Base-by-base conservation (phyloP, 2,113 vertebrate genomes). In the Acanthisitta chloris region DNA sequence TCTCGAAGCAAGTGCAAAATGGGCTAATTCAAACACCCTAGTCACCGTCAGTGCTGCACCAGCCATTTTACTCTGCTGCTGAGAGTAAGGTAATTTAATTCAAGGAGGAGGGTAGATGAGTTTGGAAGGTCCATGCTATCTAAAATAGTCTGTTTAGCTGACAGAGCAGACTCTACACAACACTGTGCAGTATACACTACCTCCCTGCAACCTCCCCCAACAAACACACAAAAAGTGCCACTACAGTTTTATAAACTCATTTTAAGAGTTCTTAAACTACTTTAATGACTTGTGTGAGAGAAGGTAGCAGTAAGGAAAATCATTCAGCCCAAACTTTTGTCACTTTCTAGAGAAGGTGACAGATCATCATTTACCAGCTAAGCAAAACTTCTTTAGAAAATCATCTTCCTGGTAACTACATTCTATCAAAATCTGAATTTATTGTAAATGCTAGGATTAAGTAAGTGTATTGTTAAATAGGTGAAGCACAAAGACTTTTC, bases 161-260 rank as follows among this genome's bases (percentile, higher is more conserved):
- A 48, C 40, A 67, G 0, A 73, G 48, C 28, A 76, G 36, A 46
- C 52, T 67, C 34, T 33, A 71, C 15, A 73, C 14, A 70, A 65
- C 14, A 51, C 19, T 23, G 28, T 33, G 46, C 38, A 64, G 43
- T 29, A 72, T 3, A 49, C 6, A 17, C 6, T 17, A 5, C 4
- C 9, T 40, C 18, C 52, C 23, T n/a, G 17, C 2, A 3, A 5
- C 3, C 13, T n/a, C 2, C 2, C 13, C 1, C 6, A 40, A 79
- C 54, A 87, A 46, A 9, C 0, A 12, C 3, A 8, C 33, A 26
- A 66, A 23, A 61, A 54, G 33, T 45, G 43, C 38, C 52, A 14
- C n/a, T n/a, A 64, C 14, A 48, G 67, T 28, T 65, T 65, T 33
- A 65, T 28, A 59, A 48, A 45, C 24, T 73, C 9, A 49, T 49